Conservation (phyloP, 2,113 vertebrate species). For the Rattus norvegicus region GRCr8 NC_086027.1:89539501-89540000, state of each 20-base stretch:
- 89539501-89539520: neutral
- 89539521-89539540: neutral
- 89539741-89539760: neutral
- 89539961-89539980: neutral
- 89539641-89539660: neutral
- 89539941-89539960: conserved; percentile 54
- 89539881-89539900: conserved; percentile 15
- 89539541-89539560: neutral
- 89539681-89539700: neutral
- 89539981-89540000: neutral
- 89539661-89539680: neutral
- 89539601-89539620: neutral
- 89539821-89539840: neutral
- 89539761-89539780: neutral
- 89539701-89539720: neutral
- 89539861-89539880: neutral
- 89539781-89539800: neutral
- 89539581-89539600: neutral
- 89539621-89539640: neutral
- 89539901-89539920: neutral
- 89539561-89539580: too few relatives aligned
- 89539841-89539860: neutral
- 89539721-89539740: too few relatives aligned
- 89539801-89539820: neutral
- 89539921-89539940: conserved; percentile 23